Conservation (phyloP, 2,797 vertebrate species). For the Gymnopithys bicolor region DNA sequence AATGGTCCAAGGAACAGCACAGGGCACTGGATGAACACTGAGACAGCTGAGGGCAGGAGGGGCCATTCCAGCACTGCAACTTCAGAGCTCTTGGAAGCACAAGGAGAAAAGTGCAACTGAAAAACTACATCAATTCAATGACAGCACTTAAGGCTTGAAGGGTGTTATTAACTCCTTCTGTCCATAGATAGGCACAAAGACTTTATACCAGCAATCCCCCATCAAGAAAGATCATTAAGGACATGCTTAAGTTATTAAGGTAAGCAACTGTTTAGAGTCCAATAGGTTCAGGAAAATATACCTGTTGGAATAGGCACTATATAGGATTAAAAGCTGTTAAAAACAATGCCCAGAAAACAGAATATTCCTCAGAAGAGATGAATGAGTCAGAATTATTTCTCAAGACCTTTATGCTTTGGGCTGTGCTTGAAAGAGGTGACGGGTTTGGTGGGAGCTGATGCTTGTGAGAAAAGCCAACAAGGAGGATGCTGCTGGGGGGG, state of each 20-base stretch:
- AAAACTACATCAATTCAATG: background rate
- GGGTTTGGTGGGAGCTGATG: background rate
- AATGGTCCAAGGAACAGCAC: background rate
- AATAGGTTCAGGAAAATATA: background rate
- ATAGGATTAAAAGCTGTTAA: background rate
- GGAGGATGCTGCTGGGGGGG: background rate
- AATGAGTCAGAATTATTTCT: background rate
- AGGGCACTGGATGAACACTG: background rate
- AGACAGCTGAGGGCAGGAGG: constrained; percentile 8
- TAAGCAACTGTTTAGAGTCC: background rate
- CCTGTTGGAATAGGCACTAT: background rate
- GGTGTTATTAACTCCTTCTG: background rate
- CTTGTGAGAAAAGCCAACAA: background rate
- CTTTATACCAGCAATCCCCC: background rate
- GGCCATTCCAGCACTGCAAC: background rate
- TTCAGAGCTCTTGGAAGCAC: background rate
- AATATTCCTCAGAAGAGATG: background rate
- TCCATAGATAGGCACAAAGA: background rate
- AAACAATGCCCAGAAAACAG: background rate
- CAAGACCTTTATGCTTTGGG: background rate
- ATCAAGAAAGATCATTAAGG: background rate
- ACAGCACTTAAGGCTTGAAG: background rate
- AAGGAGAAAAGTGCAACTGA: background rate
- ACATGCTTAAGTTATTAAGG: background rate
- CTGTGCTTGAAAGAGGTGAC: background rate